phyloP scores from a whole-genome alignment of 2,888 invertebrate species.

The Hermaeophaga mercurialis region DNA sequence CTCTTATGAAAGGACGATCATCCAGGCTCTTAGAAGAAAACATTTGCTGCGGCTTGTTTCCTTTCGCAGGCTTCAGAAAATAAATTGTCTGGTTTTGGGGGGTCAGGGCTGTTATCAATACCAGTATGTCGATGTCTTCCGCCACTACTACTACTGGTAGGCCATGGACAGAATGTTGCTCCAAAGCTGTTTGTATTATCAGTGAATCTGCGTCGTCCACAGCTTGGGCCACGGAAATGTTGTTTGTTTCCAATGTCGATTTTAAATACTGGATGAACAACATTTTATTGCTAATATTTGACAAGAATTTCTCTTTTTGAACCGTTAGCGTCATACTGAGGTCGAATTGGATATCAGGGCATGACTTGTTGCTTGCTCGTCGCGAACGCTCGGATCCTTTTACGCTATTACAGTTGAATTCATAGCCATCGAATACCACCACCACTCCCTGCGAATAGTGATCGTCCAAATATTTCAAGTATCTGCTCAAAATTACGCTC shows the following conservation, averaged over 20 bases:
- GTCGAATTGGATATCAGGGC: conserved; percentile 1
- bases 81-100: background rate
- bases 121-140: conserved; percentile 13
- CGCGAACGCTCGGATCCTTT: conserved; percentile 7
- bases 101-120: conserved; percentile 6
- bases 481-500: background rate
- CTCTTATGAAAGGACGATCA: background rate
- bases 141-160: conserved; percentile 21
- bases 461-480: conserved; percentile 6
- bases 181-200: conserved; percentile 9
- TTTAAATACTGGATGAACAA: conserved; percentile 1
- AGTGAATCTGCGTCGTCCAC: no score
- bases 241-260: conserved; percentile 2
- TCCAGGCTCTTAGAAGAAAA: background rate
- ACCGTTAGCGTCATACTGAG: background rate
- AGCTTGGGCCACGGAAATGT: background rate
- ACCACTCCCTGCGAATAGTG: background rate
- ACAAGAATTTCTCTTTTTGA: conserved; percentile 13
- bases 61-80: background rate
- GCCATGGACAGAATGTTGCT: conserved; percentile 4
- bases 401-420: background rate
- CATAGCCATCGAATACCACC: conserved; percentile 5
- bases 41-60: background rate
- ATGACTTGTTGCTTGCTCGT: conserved; percentile 4
- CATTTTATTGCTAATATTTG: conserved; percentile 6